These are phyloP conservation scores for Caenorhabditis sp. DNA, from an alignment of 2,888 invertebrate genomes.

Conservation along the genomic window DNA sequence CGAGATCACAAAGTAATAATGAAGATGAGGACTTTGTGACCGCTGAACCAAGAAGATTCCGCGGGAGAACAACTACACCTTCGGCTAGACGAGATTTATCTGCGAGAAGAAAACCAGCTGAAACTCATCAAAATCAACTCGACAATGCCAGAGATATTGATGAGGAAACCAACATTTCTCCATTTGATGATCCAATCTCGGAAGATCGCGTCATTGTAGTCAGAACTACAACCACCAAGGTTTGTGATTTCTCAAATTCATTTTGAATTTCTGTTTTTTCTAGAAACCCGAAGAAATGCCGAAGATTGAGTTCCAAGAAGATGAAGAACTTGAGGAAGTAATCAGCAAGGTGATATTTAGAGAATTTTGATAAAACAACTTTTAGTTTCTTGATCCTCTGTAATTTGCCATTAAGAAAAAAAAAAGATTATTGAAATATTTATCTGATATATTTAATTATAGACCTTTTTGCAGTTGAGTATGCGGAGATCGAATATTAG, in stretches of 20 bases:
- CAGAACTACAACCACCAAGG: slow-evolving; percentile 22
- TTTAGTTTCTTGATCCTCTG: background rate
- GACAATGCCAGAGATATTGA: slow-evolving; percentile 56
- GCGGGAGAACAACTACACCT: slow-evolving; percentile 42
- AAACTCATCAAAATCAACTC: slow-evolving; percentile 23
- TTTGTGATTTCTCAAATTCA: background rate
- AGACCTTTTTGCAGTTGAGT: slow-evolving; percentile 24
- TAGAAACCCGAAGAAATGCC: slow-evolving; percentile 23
- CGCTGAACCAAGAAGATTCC: slow-evolving; percentile 16
- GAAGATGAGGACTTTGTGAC: slow-evolving; percentile 7
- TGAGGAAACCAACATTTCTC: slow-evolving; percentile 51
- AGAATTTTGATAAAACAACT: background rate
- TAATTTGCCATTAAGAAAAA: background rate
- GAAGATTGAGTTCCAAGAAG: slow-evolving; percentile 44
- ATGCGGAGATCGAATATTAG: slow-evolving; percentile 42
- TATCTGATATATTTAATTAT: background rate
- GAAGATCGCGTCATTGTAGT: slow-evolving; percentile 15
- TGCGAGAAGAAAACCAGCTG: slow-evolving; percentile 26
- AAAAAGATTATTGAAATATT: background rate
- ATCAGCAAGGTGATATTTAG: slow-evolving; percentile 32
- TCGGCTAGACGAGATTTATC: slow-evolving; percentile 46
- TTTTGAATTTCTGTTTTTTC: slow-evolving; percentile 4
- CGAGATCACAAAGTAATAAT: background rate
- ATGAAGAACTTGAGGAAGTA: slow-evolving; percentile 52
- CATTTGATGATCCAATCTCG: slow-evolving; percentile 47